Percentiles rank a stretch among this genome's conserved stretches.
These are phyloP conservation scores for Lacerta viridis DNA, from an alignment of 2,797 vertebrate genomes.

Conservation along the genomic window DNA sequence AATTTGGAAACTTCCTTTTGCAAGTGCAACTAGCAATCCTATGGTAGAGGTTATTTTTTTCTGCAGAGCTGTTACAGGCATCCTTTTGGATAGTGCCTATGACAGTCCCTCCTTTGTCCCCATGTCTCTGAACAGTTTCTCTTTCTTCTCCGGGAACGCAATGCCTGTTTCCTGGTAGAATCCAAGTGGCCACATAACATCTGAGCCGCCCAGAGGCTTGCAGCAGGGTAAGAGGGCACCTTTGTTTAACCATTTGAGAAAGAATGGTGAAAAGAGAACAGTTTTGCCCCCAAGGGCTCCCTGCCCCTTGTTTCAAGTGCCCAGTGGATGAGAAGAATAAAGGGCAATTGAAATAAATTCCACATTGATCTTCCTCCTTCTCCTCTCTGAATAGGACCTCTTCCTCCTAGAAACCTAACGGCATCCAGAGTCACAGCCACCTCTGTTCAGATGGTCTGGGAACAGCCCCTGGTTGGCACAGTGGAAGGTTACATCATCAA, in stretches of 20 bases:
- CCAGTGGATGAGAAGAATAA: background rate
- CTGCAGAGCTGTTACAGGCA: background rate
- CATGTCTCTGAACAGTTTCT: background rate
- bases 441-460: conserved; percentile 90
- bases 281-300: background rate
- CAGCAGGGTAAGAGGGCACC: background rate
- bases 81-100: background rate
- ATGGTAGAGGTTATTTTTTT: background rate
- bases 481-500: conserved; percentile 95
- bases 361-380: background rate
- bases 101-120: background rate
- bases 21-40: background rate
- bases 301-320: background rate
- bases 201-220: background rate
- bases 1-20: background rate
- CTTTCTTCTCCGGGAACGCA: background rate
- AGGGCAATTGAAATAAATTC: background rate
- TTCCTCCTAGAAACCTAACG: conserved; percentile 92
- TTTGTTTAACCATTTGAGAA: background rate
- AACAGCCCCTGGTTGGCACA: conserved; percentile 75
- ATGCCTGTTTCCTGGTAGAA: background rate
- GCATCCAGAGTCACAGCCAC: conserved; percentile 87
- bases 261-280: background rate
- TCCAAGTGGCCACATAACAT: background rate
- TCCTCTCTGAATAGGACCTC: conserved; percentile 83